Conservation (phyloP, 1,140 invertebrate species). For the Dinoponera quadriceps region DNA sequence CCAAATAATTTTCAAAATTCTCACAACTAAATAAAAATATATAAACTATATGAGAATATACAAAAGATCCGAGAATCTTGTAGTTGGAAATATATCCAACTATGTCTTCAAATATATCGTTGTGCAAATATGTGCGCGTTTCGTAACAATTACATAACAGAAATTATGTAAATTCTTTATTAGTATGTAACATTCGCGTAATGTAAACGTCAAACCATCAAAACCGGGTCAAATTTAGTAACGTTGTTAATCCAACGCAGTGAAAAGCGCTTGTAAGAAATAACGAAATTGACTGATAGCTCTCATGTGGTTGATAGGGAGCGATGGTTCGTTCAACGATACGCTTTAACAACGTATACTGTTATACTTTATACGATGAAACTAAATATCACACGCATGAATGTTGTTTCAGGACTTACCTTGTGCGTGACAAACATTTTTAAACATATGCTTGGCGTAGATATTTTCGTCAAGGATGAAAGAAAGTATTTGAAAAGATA, state of each 20-base stretch:
- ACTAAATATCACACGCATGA: constrained; percentile 1
- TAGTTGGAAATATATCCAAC: neutral
- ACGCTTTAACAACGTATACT: neutral
- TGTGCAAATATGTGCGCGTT: neutral
- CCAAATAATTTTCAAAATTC: neutral
- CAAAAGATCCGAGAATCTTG: no score
- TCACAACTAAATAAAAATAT: neutral
- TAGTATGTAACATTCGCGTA: neutral
- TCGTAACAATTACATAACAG: neutral
- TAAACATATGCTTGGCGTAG: no score
- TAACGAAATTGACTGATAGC: neutral
- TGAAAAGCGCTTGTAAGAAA: neutral
- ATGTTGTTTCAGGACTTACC: neutral
- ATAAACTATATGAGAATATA: no score
- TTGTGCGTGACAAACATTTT: neutral
- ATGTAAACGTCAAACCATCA: neutral
- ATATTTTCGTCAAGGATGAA: neutral
- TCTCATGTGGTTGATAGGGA: no score
- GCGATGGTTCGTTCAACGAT: neutral
- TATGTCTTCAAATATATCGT: neutral
- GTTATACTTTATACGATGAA: neutral
- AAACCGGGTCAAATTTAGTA: neutral
- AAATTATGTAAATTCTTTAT: neutral
- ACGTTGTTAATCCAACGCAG: neutral
- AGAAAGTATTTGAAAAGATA: neutral